Conservation (phyloP, 2,113 vertebrate genomes). For the Megaceryle maxima region DNA sequence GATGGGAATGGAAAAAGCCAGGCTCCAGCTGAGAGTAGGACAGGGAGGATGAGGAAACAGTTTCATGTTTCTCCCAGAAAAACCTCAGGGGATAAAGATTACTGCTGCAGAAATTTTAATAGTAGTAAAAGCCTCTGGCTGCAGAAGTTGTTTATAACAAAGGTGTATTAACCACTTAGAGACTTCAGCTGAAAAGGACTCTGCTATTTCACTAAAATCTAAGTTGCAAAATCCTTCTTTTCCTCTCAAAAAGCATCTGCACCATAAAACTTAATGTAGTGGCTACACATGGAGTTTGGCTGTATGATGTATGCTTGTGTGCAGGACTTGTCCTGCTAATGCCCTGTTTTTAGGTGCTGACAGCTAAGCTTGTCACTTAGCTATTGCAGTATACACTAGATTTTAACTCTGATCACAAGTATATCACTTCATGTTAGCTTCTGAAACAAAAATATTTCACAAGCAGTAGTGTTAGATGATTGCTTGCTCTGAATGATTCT, state of each 20-base stretch:
- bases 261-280: neutral
- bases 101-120: conserved; percentile 33
- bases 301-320: neutral
- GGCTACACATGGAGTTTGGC: neutral
- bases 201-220: neutral
- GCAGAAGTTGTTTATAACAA: conserved; percentile 33
- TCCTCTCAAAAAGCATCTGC: neutral
- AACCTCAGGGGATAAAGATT: conserved; percentile 40
- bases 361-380: conserved; percentile 19
- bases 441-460: neutral
- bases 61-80: conserved; percentile 56
- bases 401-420: neutral
- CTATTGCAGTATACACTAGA: neutral
- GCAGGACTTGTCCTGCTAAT: neutral
- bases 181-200: neutral
- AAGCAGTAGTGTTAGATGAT: neutral
- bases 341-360: neutral
- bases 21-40: conserved; percentile 44
- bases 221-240: neutral
- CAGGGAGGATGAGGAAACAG: conserved; percentile 36
- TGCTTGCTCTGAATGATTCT: neutral
- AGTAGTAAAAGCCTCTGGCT: conserved; percentile 57
- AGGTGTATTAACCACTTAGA: conserved; percentile 29
- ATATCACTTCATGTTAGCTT: neutral
- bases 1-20: conserved; percentile 49